phyloP scores from a whole-genome alignment of 2,888 invertebrate species.

The Urechis unicinctus region DNA sequence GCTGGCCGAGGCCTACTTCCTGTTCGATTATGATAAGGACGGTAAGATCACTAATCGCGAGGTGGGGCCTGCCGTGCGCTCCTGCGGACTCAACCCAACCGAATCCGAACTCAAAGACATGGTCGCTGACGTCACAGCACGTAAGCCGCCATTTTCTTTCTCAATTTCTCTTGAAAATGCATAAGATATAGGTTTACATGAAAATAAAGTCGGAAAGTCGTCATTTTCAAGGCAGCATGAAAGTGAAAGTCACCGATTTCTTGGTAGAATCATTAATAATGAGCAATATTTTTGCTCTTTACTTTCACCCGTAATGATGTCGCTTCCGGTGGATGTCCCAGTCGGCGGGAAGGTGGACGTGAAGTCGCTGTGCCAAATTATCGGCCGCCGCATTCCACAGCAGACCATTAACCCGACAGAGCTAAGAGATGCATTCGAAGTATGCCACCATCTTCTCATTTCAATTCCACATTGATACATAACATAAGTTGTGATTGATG shows the following conservation, averaged over 20 bases:
- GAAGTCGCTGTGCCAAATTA: constrained; percentile 7
- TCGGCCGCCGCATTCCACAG: constrained; percentile 7
- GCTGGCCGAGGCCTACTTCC: constrained; percentile 20
- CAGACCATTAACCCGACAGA: constrained; percentile 15
- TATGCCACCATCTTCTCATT: background rate
- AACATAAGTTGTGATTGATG: no score
- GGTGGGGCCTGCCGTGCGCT: constrained; percentile 15
- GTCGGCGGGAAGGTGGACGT: constrained; percentile 19
- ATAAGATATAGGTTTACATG: no score
- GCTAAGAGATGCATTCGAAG: constrained; percentile 18
- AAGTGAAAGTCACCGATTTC: no score
- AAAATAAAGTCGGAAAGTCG: no score
- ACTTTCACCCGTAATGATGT: no score
- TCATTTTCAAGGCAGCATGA: no score
- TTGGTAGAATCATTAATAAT: no score
- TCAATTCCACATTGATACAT: no score
- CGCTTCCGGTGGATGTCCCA: no score
- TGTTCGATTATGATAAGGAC: constrained; percentile 24
- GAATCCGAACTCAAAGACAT: constrained; percentile 20
- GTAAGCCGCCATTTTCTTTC: constrained; percentile 6
- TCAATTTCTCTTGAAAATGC: background rate
- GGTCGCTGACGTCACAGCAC: constrained; percentile 14
- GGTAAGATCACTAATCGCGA: constrained; percentile 15
- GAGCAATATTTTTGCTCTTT: no score
- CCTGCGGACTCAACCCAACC: constrained; percentile 22